Conservation (phyloP, 1,140 invertebrate genomes). For the Heliconius himera region DNA sequence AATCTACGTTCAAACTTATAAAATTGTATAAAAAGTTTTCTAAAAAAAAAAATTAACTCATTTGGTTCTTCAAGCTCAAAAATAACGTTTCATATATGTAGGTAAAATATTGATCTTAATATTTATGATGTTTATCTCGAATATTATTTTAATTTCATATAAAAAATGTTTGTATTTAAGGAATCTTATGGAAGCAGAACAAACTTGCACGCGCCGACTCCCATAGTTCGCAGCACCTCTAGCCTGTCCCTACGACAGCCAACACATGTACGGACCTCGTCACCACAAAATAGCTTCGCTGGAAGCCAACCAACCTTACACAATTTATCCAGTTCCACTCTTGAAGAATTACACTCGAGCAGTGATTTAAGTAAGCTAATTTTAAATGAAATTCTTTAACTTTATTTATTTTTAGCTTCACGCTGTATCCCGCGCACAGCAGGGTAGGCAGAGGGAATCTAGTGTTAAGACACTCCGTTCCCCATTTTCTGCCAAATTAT, state of each 20-base stretch:
- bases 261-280: slow-evolving; percentile 28
- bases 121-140: not conserved
- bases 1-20: no score
- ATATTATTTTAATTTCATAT: not conserved
- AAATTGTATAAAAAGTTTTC: no score
- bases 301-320: slow-evolving; percentile 52
- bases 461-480: no score
- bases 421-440: no score
- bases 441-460: no score
- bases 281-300: slow-evolving; percentile 43
- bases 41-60: no score
- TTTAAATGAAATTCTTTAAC: no score
- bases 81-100: no score
- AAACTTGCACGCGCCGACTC: slow-evolving; percentile 47
- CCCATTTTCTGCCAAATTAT: no score
- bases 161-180: slow-evolving; percentile 19
- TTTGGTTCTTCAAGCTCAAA: no score
- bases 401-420: no score
- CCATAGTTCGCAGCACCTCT: slow-evolving; percentile 49
- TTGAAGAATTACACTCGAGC: slow-evolving; percentile 47
- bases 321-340: slow-evolving; percentile 38
- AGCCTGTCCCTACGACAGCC: slow-evolving; percentile 52
- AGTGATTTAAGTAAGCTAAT: slow-evolving; percentile 58
- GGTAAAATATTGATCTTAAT: no score
- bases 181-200: slow-evolving; percentile 46